These are phyloP conservation scores for Lypha dubia DNA, from an alignment of 2,888 invertebrate genomes.

Conservation along the genomic window DNA sequence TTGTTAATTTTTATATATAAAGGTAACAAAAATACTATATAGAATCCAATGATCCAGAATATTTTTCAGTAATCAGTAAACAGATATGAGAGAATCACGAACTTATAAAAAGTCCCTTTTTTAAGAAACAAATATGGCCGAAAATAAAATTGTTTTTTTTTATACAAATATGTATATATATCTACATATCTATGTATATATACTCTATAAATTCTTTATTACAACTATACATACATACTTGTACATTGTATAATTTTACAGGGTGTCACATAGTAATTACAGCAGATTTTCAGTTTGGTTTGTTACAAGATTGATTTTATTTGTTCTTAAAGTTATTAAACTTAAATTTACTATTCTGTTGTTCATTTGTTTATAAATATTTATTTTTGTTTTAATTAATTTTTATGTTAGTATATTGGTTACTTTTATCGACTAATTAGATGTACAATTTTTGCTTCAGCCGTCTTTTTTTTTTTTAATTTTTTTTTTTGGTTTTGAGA, in stretches of 20 bases:
- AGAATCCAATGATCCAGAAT: too few relatives aligned
- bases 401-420: background rate
- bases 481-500: too few relatives aligned
- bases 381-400: slow-evolving; percentile 11
- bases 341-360: background rate
- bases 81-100: too few relatives aligned
- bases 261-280: slow-evolving; percentile 7
- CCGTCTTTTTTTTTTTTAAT: too few relatives aligned
- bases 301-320: slow-evolving; percentile 14
- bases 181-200: background rate
- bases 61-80: too few relatives aligned
- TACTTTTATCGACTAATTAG: background rate
- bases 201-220: slow-evolving; percentile 7
- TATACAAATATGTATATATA: too few relatives aligned
- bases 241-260: slow-evolving; percentile 16
- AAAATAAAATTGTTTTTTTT: background rate
- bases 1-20: too few relatives aligned
- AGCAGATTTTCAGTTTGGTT: slow-evolving; percentile 26
- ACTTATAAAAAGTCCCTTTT: too few relatives aligned
- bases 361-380: slow-evolving; percentile 10
- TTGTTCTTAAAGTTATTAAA: slow-evolving; percentile 8
- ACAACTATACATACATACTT: background rate
- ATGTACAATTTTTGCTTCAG: slow-evolving; percentile 4
- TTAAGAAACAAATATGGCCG: too few relatives aligned
- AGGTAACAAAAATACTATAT: too few relatives aligned